A percentile compares a stretch with the other conserved stretches of the same genome.
Evolutionary conservation across 2,888 invertebrate genomes (phyloP).

Genomic region (Drosophila phalerata): DNA sequence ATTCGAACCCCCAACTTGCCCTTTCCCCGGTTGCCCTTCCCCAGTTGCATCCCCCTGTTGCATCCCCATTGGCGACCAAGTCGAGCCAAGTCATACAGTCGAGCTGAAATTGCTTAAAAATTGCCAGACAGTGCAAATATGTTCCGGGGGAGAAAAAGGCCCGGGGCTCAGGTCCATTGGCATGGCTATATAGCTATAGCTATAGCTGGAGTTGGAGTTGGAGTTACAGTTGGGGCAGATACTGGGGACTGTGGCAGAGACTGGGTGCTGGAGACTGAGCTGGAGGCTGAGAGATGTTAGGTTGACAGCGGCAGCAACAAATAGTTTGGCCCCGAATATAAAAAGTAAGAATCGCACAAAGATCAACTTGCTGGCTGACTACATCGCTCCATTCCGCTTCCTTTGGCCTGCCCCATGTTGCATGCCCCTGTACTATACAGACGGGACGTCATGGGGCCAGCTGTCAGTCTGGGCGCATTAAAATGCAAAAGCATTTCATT

Average conservation of each 20-base stretch:
- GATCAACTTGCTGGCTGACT: constrained; percentile 59
- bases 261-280: background rate
- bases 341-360: constrained; percentile 59
- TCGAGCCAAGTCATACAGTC: constrained; percentile 66
- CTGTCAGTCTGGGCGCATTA: constrained; percentile 77
- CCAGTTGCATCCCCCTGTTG: constrained; percentile 12
- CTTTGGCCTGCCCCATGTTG: background rate
- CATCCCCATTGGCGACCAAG: constrained; percentile 51
- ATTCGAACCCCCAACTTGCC: constrained; percentile 7
- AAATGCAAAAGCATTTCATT: constrained; percentile 82
- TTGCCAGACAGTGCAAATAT: constrained; percentile 80
- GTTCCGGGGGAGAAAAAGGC: constrained; percentile 63
- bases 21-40: background rate
- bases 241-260: background rate
- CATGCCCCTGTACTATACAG: background rate
- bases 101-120: constrained; percentile 80
- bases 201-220: constrained; percentile 8
- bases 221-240: background rate
- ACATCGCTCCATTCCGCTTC: constrained; percentile 1
- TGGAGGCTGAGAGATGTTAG: constrained; percentile 17
- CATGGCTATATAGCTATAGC: background rate
- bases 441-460: constrained; percentile 60
- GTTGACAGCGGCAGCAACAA: constrained; percentile 79
- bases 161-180: constrained; percentile 33
- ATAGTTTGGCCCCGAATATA: constrained; percentile 62